Evolutionary conservation across 2,888 invertebrate species (phyloP), one percentile per base, ranked within the genome.

Genomic region (Cylloceria caligata): DNA sequence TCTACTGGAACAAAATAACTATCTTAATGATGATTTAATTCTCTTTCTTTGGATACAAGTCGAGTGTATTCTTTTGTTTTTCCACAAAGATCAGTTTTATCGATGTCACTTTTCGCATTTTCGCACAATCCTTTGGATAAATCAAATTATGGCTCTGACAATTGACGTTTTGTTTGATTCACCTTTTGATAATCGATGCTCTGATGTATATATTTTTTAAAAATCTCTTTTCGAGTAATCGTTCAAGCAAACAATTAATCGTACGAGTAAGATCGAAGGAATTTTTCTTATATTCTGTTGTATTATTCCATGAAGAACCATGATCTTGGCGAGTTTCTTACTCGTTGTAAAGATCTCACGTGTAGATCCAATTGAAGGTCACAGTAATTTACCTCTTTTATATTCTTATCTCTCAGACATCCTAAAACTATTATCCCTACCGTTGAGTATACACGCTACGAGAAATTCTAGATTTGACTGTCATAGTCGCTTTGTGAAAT

Each of bases 401-500:
- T 57, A 47, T 84, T 79, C 78, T 86, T 81, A 84, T 83, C 79
- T 81, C 75, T 73, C 16, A 69, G 75, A 83, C 87, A 86, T 87
- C 86, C 84, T 80, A 77, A 84, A 82, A 80, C 80, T 80, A 87
- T 87, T 87, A 87, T 83, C 87, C 86, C 87, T 76, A 11, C 86
- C 72, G 52, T 5, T 45, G 21, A 42, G 2, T 19, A 6, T 5
- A 34, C 60, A 60, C 60, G 60, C 30, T 21, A 57, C 71, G n/a
- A 77, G 57, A 19, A 21, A 55, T 65, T 52, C 65, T 34, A 34
- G 62, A 24, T 72, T 83, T 9, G 67, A 45, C 24, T 21, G 47
- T 81, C 60, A 64, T 19, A 45, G 36, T 47, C 30, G 47, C 64
- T 73, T 76, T 49, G 34, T 21, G 39, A 78, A 79, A 71, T 65